These are phyloP conservation scores for Caranx melampygus DNA, from an alignment of 2,113 vertebrate genomes.

Conservation along the genomic window DNA sequence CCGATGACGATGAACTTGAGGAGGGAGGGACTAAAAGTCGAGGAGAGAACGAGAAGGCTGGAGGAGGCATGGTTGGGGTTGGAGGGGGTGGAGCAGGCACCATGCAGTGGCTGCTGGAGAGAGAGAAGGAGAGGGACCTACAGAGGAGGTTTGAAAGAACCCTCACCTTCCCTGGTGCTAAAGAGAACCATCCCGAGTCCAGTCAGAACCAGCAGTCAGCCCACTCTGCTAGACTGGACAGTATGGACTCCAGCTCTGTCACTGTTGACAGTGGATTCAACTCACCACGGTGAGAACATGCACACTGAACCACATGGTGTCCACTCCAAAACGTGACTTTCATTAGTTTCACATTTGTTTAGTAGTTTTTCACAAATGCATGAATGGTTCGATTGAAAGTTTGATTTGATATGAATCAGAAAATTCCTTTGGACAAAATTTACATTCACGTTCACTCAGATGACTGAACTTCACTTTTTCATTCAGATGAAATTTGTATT, in stretches of 20 bases:
- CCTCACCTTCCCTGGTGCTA: conserved; percentile 93
- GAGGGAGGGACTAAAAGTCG: conserved; percentile 88
- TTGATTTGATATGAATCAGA: no score
- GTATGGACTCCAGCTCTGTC: conserved; percentile 99
- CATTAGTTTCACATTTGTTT: no score
- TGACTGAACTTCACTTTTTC: no score
- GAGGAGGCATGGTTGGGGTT: conserved; percentile 86
- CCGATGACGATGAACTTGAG: conserved; percentile 94
- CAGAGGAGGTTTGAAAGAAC: conserved; percentile 98
- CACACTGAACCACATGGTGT: no score
- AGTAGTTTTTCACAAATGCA: no score
- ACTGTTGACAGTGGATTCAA: conserved; percentile 99
- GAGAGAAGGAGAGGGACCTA: conserved; percentile 95
- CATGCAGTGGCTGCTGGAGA: conserved; percentile 97
- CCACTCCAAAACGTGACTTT: no score
- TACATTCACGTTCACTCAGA: no score
- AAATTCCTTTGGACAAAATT: no score
- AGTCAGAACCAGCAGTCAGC: conserved; percentile 94
- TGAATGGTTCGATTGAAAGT: no score
- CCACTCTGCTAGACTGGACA: conserved; percentile 96
- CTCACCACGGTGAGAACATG: conserved; percentile 94
- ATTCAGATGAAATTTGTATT: no score
- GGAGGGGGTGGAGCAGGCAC: conserved; percentile 90
- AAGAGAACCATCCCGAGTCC: conserved; percentile 87
- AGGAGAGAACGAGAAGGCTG: conserved; percentile 77